These are phyloP conservation scores for Eurystomus gularis DNA, from an alignment of 2,113 vertebrate genomes.

Conservation along the genomic window DNA sequence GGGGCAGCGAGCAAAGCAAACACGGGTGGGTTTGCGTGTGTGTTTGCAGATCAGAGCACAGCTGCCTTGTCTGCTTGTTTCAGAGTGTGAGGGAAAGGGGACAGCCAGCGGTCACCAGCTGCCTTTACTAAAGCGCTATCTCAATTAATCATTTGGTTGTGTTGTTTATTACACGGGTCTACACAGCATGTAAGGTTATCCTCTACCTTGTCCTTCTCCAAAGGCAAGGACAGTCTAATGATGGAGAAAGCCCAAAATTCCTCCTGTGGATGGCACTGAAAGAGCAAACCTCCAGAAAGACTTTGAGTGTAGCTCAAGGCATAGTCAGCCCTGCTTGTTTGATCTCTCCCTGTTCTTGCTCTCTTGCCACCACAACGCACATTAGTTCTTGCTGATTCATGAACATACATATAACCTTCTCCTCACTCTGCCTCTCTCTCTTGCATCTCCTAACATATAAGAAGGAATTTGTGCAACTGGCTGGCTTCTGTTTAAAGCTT, in stretches of 20 bases:
- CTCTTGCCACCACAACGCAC: not conserved
- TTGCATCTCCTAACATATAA: not conserved
- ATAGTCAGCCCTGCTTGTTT: not conserved
- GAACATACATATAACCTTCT: not conserved
- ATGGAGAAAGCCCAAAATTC: not conserved
- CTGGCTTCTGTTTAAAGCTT: not conserved
- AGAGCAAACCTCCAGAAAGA: not conserved
- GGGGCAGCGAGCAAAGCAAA: not conserved
- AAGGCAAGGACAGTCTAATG: not conserved
- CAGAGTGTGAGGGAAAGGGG: not conserved
- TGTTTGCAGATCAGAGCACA: slow-evolving; percentile 40
- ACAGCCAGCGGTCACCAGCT: not conserved
- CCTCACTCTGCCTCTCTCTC: not conserved
- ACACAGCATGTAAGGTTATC: not conserved
- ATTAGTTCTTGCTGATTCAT: not conserved
- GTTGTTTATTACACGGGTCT: not conserved
- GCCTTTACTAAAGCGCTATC: not conserved
- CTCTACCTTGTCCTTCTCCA: not conserved
- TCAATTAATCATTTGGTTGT: not conserved
- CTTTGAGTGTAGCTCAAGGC: not conserved
- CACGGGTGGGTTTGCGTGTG: not conserved
- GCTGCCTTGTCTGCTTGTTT: slow-evolving; percentile 21
- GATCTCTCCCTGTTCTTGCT: not conserved
- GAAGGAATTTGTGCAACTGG: not conserved
- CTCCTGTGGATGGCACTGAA: not conserved